A percentile compares a stretch with the other conserved stretches of the same genome.
Evolutionary conservation across 2,113 vertebrate genomes (phyloP).

Genomic region (Gopherus evgoodei): DNA sequence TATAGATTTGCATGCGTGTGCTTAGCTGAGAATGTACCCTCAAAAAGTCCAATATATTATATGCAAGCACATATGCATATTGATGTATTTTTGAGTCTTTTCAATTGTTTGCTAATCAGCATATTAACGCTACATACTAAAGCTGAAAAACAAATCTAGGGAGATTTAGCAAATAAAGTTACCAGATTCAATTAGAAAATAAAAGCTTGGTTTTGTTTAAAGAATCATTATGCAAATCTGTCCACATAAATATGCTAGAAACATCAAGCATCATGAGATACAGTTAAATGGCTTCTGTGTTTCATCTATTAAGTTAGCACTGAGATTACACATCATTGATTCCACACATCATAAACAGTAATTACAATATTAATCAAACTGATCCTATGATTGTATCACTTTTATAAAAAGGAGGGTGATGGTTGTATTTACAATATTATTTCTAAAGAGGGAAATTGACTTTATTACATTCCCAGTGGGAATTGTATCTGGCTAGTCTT

Average conservation of each 20-base stretch:
- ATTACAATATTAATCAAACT: conserved; percentile 43
- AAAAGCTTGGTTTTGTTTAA: conserved; percentile 56
- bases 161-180: conserved; percentile 46
- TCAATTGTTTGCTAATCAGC: background rate
- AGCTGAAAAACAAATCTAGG: conserved; percentile 17
- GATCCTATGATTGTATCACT: background rate
- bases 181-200: conserved; percentile 29
- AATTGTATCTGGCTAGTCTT: conserved; percentile 11
- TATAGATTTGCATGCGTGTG: background rate
- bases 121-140: conserved; percentile 24
- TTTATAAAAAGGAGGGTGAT: background rate
- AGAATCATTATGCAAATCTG: conserved; percentile 38
- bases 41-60: background rate
- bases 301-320: conserved; percentile 43
- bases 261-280: conserved; percentile 22
- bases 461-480: background rate
- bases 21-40: background rate
- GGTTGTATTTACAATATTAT: background rate
- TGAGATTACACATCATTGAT: conserved; percentile 39
- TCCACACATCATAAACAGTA: conserved; percentile 16
- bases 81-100: background rate
- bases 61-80: background rate
- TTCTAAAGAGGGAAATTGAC: background rate
- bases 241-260: conserved; percentile 8
- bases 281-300: conserved; percentile 32